phyloP scores from a whole-genome alignment of 2,888 invertebrate genomes.

The Odontothrips loti region DNA sequence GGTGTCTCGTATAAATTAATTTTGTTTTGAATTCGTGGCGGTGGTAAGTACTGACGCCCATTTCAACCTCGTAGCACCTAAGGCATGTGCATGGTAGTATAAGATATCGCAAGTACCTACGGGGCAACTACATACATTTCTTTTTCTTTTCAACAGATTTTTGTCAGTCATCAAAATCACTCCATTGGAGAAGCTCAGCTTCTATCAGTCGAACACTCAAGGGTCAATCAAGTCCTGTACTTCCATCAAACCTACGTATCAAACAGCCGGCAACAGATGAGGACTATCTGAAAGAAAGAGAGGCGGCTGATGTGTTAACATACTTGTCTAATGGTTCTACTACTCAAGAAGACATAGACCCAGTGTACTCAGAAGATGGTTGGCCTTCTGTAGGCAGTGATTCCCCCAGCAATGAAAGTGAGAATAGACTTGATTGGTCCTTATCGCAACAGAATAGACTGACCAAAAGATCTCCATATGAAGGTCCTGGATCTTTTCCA shows the following conservation, averaged over 20 bases:
- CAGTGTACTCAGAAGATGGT: not conserved
- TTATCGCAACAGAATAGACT: not conserved
- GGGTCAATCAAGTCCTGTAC: not conserved
- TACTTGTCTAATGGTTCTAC: not conserved
- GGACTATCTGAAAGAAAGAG: not conserved
- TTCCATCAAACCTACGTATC: not conserved
- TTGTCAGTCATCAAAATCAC: not conserved
- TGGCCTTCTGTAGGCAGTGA: not conserved
- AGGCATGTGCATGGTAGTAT: not conserved
- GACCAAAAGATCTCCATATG: not conserved
- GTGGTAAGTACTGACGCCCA: not conserved
- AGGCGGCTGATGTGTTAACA: not conserved
- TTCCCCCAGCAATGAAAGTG: not conserved
- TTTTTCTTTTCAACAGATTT: not conserved
- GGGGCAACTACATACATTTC: not conserved
- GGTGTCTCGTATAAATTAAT: not conserved
- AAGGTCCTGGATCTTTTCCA: conserved; percentile 29
- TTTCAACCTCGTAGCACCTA: not conserved
- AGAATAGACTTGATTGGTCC: not conserved
- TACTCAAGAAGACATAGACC: not conserved
- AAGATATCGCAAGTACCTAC: not conserved
- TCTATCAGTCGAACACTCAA: not conserved
- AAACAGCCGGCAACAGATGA: not conserved
- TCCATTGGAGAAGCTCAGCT: not conserved
- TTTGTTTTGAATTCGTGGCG: not conserved